Conservation (phyloP, 2,888 invertebrate species). For the Pheosia tremula region DNA sequence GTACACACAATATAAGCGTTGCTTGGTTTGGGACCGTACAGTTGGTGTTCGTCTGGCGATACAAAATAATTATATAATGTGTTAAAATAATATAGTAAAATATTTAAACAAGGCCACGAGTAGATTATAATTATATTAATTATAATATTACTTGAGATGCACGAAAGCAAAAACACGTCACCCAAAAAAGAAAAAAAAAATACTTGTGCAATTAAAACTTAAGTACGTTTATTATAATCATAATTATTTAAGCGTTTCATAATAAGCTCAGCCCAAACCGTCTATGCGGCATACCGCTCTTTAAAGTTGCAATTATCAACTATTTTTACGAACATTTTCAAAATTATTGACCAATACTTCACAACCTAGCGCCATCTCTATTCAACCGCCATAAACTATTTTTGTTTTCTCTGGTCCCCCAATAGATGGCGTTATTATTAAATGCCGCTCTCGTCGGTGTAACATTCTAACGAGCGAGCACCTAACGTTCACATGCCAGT, state of each 20-base stretch:
- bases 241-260: background rate
- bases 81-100: too few species aligned
- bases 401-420: background rate
- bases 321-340: background rate
- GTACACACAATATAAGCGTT: too few species aligned
- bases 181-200: too few species aligned
- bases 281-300: too few species aligned
- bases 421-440: background rate
- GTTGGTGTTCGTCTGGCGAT: too few species aligned
- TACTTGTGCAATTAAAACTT: background rate
- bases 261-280: background rate
- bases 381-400: background rate
- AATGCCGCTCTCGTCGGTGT: background rate
- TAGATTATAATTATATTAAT: background rate
- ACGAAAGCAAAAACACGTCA: background rate
- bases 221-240: background rate
- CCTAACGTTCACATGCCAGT: conserved; percentile 6
- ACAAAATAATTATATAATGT: too few species aligned
- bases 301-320: too few species aligned
- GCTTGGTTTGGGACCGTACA: too few species aligned
- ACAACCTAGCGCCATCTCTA: background rate
- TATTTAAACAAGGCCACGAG: too few species aligned
- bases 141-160: background rate
- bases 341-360: background rate
- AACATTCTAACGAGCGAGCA: background rate